Percentiles rank a stretch among this genome's conserved stretches.
Evolutionary conservation across 1,140 invertebrate genomes (phyloP).

Genomic region (Ceratina japonica): DNA sequence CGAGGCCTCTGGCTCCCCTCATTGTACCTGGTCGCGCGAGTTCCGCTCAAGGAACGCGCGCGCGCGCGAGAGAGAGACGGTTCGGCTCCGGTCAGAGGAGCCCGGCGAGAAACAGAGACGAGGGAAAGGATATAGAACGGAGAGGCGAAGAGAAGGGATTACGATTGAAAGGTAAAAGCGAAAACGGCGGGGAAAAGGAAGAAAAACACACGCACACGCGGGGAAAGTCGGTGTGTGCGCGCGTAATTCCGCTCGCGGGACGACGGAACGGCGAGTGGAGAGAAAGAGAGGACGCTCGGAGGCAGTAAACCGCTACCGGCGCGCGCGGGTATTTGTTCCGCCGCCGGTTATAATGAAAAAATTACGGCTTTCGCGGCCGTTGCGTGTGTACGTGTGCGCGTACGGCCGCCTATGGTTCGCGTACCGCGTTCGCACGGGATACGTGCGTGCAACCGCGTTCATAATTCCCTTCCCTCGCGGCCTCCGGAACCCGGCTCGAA

Average conservation of each 20-base stretch:
- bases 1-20: conserved; percentile 57
- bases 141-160: conserved; percentile 25
- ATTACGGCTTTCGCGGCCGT: conserved; percentile 67
- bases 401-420: neutral
- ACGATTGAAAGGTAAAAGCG: conserved; percentile 41
- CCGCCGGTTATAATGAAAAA: conserved; percentile 68
- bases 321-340: conserved; percentile 63
- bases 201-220: neutral
- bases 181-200: neutral
- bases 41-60: conserved; percentile 24
- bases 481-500: conserved; percentile 40
- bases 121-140: neutral
- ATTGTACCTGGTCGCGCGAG: conserved; percentile 52
- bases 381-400: conserved; percentile 30
- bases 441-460: conserved; percentile 50
- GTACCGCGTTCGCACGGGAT: neutral
- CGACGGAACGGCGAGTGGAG: conserved; percentile 10
- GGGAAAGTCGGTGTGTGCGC: neutral
- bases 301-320: conserved; percentile 34
- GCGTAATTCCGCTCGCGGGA: conserved; percentile 21
- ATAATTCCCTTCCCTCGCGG: conserved; percentile 40
- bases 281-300: conserved; percentile 15
- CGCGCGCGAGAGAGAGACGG: neutral
- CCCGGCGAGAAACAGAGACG: conserved; percentile 17
- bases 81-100: conserved; percentile 3